Conservation (phyloP, 2,888 invertebrate species). For the Drosophila pseudotakahashii region DNA sequence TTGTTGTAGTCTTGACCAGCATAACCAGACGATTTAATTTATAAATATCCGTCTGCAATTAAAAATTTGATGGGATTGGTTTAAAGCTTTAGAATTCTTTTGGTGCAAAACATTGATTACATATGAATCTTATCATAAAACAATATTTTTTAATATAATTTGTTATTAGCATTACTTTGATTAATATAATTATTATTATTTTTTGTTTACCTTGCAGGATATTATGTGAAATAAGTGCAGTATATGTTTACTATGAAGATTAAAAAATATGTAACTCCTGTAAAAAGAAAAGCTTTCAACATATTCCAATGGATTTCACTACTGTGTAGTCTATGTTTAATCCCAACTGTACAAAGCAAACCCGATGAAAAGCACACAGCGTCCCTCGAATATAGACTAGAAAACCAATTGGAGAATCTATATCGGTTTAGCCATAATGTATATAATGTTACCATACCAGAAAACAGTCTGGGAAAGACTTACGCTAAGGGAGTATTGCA, state of each 20-base stretch:
- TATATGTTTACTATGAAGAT: constrained; percentile 75
- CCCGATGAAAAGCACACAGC: constrained; percentile 26
- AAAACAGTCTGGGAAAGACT: constrained; percentile 96
- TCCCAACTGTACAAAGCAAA: constrained; percentile 53
- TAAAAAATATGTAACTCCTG: constrained; percentile 69
- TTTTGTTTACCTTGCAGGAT: constrained; percentile 56
- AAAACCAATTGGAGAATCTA: constrained; percentile 34
- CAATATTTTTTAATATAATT: no score
- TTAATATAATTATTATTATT: not conserved
- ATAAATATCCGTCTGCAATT: no score
- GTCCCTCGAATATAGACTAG: constrained; percentile 20
- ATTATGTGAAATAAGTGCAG: constrained; percentile 68
- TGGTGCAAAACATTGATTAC: no score
- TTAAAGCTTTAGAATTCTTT: no score
- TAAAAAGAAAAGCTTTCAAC: constrained; percentile 56
- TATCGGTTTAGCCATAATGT: constrained; percentile 88
- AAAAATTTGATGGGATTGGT: no score
- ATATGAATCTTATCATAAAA: no score
- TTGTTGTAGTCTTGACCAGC: no score
- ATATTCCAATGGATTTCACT: constrained; percentile 60
- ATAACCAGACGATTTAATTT: no score
- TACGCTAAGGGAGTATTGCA: constrained; percentile 89
- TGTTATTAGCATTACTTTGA: no score
- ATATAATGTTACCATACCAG: constrained; percentile 96
- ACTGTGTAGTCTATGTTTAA: constrained; percentile 52